A percentile compares a stretch with the other conserved stretches of the same genome.
Evolutionary conservation across 2,797 vertebrate species (phyloP).

Genomic region (Uromys caudimaculatus): DNA sequence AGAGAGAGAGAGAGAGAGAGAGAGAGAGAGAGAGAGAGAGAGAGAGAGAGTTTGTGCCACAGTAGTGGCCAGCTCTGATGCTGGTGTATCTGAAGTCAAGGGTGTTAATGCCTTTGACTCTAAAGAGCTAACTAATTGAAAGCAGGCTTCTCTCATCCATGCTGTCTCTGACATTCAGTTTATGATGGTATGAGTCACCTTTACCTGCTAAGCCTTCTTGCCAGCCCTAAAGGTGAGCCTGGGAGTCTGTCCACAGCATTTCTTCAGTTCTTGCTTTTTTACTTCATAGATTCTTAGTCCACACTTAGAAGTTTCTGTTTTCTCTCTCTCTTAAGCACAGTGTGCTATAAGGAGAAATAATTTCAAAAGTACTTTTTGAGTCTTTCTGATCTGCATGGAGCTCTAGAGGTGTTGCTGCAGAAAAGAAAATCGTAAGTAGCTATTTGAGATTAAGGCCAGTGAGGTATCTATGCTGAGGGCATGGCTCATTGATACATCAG

Average conservation of each 20-base stretch:
- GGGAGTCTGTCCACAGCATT: neutral
- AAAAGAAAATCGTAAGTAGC: constrained; percentile 24
- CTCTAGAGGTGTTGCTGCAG: neutral
- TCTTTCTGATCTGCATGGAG: neutral
- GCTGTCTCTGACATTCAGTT: neutral
- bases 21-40: too few relatives aligned
- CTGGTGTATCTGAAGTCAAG: neutral
- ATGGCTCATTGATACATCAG: neutral
- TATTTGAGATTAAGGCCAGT: constrained; percentile 19
- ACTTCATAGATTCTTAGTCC: neutral
- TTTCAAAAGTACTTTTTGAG: constrained; percentile 51
- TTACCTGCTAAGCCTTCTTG: neutral
- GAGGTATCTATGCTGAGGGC: neutral
- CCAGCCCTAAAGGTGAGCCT: neutral
- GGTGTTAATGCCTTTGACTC: neutral
- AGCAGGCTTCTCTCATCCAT: neutral
- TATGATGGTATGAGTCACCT: too few relatives aligned
- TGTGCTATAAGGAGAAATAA: constrained; percentile 46
- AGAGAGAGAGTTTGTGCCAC: neutral
- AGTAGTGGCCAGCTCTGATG: neutral
- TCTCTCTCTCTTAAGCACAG: neutral
- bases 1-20: too few relatives aligned
- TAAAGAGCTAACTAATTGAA: neutral
- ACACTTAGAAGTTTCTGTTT: neutral
- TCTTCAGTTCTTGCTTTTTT: neutral